Conservation (phyloP, 1,140 invertebrate genomes). For the Vanessa atalanta region DNA sequence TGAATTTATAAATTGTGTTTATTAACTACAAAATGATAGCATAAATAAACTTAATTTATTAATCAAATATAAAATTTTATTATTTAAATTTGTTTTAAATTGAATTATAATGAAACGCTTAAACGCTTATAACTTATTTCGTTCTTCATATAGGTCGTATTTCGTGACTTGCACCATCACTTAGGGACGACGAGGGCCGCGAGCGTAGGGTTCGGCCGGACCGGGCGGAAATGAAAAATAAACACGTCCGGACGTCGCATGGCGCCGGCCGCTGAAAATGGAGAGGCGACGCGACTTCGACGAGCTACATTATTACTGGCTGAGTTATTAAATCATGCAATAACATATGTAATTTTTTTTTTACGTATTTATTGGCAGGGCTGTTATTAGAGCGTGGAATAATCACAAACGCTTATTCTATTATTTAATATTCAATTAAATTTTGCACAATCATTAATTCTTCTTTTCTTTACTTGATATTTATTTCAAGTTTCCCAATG, state of each 20-base stretch:
- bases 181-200: constrained; percentile 34
- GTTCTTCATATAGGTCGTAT: neutral
- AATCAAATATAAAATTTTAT: too few species aligned
- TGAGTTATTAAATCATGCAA: constrained; percentile 11
- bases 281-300: constrained; percentile 50
- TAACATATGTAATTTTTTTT: constrained; percentile 3
- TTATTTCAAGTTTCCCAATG: too few species aligned
- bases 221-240: constrained; percentile 78
- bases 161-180: constrained; percentile 33
- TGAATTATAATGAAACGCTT: neutral
- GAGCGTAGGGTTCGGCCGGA: constrained; percentile 51
- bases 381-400: too few species aligned
- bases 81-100: too few species aligned
- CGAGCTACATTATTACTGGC: constrained; percentile 18
- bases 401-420: too few species aligned
- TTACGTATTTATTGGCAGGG: neutral
- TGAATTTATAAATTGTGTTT: too few species aligned
- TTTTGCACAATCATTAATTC: too few species aligned
- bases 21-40: too few species aligned
- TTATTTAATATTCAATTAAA: too few species aligned
- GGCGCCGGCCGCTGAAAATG: constrained; percentile 69
- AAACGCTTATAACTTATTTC: neutral
- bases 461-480: too few species aligned
- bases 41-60: too few species aligned
- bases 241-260: constrained; percentile 71